These are phyloP conservation scores for Drosophila lowei DNA, from an alignment of 1,140 invertebrate genomes.

Conservation along the genomic window DNA sequence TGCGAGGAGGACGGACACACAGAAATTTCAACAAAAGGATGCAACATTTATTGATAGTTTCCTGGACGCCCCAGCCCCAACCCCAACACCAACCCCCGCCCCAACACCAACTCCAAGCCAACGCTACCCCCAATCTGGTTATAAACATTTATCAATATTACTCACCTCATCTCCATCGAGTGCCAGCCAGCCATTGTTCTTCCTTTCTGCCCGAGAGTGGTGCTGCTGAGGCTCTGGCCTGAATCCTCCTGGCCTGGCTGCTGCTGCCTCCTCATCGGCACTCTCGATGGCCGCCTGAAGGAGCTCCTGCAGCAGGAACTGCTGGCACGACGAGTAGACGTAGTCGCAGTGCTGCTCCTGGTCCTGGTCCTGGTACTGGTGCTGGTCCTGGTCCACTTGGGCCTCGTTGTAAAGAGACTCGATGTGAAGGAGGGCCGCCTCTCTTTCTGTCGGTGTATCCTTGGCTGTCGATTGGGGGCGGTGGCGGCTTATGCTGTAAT, in stretches of 20 bases:
- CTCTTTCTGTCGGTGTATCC: neutral
- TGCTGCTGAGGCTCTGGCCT: neutral
- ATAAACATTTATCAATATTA: conserved; percentile 51
- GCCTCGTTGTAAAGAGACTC: conserved; percentile 65
- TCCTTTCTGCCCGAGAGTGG: conserved; percentile 9
- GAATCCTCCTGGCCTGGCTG: conserved; percentile 2
- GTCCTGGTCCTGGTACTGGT: conserved; percentile 5
- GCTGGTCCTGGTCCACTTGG: conserved; percentile 43
- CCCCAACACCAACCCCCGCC: neutral
- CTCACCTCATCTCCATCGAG: conserved; percentile 22
- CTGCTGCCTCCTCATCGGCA: neutral
- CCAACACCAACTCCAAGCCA: neutral
- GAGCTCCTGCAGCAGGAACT: conserved; percentile 64
- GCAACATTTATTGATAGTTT: conserved; percentile 29
- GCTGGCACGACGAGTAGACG: conserved; percentile 65
- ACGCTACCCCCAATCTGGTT: conserved; percentile 15
- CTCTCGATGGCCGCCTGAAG: conserved; percentile 26
- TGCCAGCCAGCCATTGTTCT: conserved; percentile 45
- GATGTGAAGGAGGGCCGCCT: conserved; percentile 45
- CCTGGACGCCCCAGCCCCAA: neutral
- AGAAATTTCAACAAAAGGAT: conserved; percentile 9
- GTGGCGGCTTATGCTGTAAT: conserved; percentile 56
- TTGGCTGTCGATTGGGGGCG: too few relatives aligned
- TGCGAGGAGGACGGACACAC: too few relatives aligned
- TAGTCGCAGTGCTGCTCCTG: neutral